Percentiles rank a stretch among this genome's conserved stretches.
phyloP scores from a whole-genome alignment of 2,888 invertebrate genomes.

The Mythimna loreyi region DNA sequence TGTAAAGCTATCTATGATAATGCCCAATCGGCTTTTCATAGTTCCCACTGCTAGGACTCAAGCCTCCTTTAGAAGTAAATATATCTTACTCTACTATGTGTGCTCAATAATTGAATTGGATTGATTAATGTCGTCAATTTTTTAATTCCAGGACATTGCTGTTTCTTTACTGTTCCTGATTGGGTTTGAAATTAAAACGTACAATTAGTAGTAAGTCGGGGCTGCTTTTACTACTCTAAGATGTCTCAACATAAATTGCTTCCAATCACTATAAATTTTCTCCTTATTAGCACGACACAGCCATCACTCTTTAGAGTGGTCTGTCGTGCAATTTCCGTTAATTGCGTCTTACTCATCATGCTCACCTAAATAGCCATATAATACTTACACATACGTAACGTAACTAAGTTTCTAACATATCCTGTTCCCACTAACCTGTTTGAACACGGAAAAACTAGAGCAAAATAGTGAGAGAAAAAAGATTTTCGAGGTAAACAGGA shows the following conservation, averaged over 20 bases:
- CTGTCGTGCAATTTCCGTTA: slow-evolving; percentile 39
- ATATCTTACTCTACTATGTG: too few relatives aligned
- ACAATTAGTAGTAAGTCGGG: too few relatives aligned
- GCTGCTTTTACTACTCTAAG: too few relatives aligned
- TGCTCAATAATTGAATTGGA: too few relatives aligned
- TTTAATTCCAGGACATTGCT: too few relatives aligned
- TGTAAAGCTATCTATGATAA: too few relatives aligned
- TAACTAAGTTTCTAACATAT: slow-evolving; percentile 60
- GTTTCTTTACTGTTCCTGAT: too few relatives aligned
- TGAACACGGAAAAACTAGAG: slow-evolving; percentile 75
- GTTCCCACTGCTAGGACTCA: too few relatives aligned
- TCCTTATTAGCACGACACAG: slow-evolving; percentile 21
- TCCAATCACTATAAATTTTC: slow-evolving; percentile 22
- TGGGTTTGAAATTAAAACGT: too few relatives aligned
- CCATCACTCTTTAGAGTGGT: slow-evolving; percentile 6
- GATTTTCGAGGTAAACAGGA: slow-evolving; percentile 81
- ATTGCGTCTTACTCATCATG: slow-evolving; percentile 43
- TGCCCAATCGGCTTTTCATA: too few relatives aligned
- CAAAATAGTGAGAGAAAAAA: slow-evolving; percentile 77
- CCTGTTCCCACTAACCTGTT: slow-evolving; percentile 70
- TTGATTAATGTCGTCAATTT: too few relatives aligned
- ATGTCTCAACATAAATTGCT: slow-evolving; percentile 13
- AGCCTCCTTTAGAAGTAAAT: too few relatives aligned
- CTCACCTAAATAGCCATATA: slow-evolving; percentile 58
- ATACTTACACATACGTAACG: slow-evolving; percentile 33